Evolutionary conservation across 2,888 invertebrate species (phyloP), one percentile per base, ranked within the genome.

Genomic region (Apoda limacodes): DNA sequence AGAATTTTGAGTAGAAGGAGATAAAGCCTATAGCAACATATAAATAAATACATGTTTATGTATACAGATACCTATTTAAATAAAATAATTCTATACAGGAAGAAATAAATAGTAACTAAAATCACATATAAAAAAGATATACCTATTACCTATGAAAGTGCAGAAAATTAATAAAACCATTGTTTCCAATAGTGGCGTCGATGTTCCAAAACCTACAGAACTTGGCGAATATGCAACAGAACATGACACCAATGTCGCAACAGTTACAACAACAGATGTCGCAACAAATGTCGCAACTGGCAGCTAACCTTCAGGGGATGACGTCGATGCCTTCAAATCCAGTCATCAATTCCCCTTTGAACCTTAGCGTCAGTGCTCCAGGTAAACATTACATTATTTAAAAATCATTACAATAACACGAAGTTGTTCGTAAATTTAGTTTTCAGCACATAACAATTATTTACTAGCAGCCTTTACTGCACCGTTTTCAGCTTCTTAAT

Each of bases 281-380:
- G 17, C 81, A 80, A 42, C 81, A 81, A 48, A 80, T 81, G 80
- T 71, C 76, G 5, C 81, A 82, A 44, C 60, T 82, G 34, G 82
- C 82, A 2, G 81, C 82, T 32, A 92, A 90, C 71, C 85, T 92
- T 37, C 92, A 92, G 74, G 92, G 89, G 56, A 75, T 92, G 50
- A 89, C 90, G 37, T 88, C 88, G 42, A 84, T 92, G 67, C 88
- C 88, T 50, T 87, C 88, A 45, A 82, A 84, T 44, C 83, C 85
- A 34, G 86, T 89, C 55, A 88, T 89, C 72, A 89, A 92, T 69
- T 89, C 92, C 35, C 92, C 92, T 17, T 83, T 93, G 50, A 93
- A 93, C 72, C 82, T 93, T 52, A 92, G 91, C 65, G 89, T 92
- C 50, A 89, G 88, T 54, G 81, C 78, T 7, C 80, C 80, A 51